phyloP scores from a whole-genome alignment of 2,113 vertebrate genomes.

The Pampusana beccarii region DNA sequence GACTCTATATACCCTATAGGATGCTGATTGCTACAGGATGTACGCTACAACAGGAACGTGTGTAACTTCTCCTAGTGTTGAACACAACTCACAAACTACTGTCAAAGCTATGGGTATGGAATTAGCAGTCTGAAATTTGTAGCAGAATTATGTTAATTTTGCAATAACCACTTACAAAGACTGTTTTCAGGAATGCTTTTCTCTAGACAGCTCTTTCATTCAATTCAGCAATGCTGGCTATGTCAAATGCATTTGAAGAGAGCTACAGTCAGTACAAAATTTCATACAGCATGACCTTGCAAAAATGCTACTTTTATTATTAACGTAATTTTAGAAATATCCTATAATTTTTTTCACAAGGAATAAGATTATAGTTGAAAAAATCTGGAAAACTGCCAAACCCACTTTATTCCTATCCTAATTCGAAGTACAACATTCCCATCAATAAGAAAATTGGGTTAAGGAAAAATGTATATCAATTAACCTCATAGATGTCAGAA shows the following conservation, averaged over 20 bases:
- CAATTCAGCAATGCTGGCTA: not conserved
- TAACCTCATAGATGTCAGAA: not conserved
- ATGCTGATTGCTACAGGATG: not conserved
- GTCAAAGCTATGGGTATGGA: not conserved
- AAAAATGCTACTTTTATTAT: not conserved
- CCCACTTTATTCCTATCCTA: not conserved
- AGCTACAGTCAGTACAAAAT: not conserved
- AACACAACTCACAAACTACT: not conserved
- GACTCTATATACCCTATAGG: not conserved
- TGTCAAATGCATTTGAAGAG: not conserved
- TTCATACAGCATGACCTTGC: not conserved
- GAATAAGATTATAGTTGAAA: not conserved
- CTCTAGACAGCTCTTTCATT: not conserved
- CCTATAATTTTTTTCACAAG: not conserved
- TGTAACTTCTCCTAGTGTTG: rapidly evolving
- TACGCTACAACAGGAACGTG: not conserved
- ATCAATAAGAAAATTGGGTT: not conserved
- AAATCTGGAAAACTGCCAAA: not conserved
- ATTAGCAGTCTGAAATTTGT: not conserved
- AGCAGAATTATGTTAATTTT: not conserved
- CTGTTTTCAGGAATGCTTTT: not conserved
- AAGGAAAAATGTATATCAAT: not conserved
- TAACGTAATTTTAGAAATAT: not conserved
- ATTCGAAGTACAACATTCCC: not conserved
- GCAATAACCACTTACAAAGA: not conserved